These are phyloP conservation scores for Progne subis DNA, from an alignment of 2,113 vertebrate species.

Conservation along the genomic window DNA sequence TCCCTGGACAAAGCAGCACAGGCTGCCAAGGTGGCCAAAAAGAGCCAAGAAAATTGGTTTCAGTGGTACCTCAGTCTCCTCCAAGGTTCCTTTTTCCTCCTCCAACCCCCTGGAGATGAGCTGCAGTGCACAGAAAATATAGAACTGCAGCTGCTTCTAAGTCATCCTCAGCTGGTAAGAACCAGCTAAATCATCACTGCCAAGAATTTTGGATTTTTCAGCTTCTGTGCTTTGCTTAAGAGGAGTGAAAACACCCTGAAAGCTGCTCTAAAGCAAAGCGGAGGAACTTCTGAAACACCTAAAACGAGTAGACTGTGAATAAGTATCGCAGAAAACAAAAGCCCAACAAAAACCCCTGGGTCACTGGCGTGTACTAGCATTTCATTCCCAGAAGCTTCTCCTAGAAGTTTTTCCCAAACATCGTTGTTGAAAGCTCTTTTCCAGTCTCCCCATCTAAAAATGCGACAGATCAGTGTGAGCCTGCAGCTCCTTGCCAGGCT, in stretches of 20 bases:
- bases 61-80: neutral
- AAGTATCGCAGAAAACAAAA: neutral
- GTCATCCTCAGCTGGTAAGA: neutral
- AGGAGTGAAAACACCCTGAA: neutral
- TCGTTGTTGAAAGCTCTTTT: neutral
- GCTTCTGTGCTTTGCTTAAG: neutral
- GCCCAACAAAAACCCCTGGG: neutral
- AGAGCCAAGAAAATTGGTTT: neutral
- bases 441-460: neutral
- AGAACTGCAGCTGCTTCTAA: neutral
- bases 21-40: neutral
- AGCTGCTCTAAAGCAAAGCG: neutral
- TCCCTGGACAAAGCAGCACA: neutral
- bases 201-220: neutral
- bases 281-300: neutral
- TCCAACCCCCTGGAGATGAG: neutral
- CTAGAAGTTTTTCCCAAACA: neutral
- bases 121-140: neutral
- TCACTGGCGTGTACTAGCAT: neutral
- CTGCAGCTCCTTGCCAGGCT: neutral
- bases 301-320: rapidly evolving
- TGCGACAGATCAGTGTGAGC: neutral
- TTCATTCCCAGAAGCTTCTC: neutral
- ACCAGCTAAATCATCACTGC: neutral
- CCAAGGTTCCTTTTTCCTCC: neutral